Evolutionary conservation across 2,113 vertebrate genomes (phyloP).

Genomic region (Dendropsophus ebraccatus): DNA sequence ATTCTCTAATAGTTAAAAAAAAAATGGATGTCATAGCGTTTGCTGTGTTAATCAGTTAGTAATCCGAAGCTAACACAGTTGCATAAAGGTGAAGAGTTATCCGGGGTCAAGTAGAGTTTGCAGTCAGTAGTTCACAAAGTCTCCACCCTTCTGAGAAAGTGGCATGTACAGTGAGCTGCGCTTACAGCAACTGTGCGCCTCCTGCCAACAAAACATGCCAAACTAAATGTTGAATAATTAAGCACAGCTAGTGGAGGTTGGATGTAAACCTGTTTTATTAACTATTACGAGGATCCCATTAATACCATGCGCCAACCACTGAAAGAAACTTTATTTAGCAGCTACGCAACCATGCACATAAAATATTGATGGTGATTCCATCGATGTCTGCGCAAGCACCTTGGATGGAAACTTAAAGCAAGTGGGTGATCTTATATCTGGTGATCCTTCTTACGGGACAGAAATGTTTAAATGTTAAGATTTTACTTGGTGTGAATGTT

Average conservation of each 20-base stretch:
- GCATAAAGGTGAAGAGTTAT: slow-evolving; percentile 37
- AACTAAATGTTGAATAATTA: slow-evolving; percentile 57
- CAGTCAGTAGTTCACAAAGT: slow-evolving; percentile 41
- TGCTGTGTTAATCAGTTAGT: slow-evolving; percentile 1
- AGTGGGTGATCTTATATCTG: background rate
- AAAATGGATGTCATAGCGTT: background rate
- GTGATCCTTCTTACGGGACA: background rate
- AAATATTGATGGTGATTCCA: background rate
- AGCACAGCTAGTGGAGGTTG: slow-evolving; percentile 25
- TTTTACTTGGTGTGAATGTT: background rate
- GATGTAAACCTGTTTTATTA: slow-evolving; percentile 42
- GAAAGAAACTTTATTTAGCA: slow-evolving; percentile 4
- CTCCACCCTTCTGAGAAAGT: slow-evolving; percentile 49
- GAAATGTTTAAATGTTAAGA: background rate
- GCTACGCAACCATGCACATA: background rate
- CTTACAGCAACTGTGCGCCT: slow-evolving; percentile 31
- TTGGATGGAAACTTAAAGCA: background rate
- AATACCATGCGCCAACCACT: background rate
- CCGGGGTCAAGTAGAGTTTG: slow-evolving; percentile 48
- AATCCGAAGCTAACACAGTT: slow-evolving; percentile 34
- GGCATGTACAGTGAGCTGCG: slow-evolving; percentile 31
- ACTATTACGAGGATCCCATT: slow-evolving; percentile 6
- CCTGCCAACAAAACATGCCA: slow-evolving; percentile 48
- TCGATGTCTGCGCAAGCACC: background rate
- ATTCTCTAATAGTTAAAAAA: background rate